Conservation (phyloP, 2,113 vertebrate genomes). For the Neogobius melanostomus region DNA sequence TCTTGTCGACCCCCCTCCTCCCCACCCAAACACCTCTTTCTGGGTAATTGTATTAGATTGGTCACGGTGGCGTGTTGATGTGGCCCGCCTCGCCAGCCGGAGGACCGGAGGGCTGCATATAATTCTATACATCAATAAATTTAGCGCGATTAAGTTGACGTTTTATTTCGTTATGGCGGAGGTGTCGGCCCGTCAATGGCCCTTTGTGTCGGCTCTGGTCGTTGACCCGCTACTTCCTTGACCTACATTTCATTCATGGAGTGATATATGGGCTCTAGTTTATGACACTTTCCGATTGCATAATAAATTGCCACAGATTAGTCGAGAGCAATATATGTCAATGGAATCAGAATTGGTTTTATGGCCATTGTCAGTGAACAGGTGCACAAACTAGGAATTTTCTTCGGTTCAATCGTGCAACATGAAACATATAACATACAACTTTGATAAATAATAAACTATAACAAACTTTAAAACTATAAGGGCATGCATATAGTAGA, state of each 20-base stretch:
- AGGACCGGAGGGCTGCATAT: constrained; percentile 38
- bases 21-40: constrained; percentile 51
- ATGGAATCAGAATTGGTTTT: too few relatives aligned
- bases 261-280: neutral
- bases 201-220: constrained; percentile 3
- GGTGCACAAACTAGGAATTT: too few relatives aligned
- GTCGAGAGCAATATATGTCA: too few relatives aligned
- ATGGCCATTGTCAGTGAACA: too few relatives aligned
- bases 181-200: constrained; percentile 27
- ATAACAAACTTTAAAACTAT: too few relatives aligned
- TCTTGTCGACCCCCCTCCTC: constrained; percentile 53
- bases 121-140: constrained; percentile 40
- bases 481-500: too few relatives aligned
- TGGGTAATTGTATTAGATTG: constrained; percentile 74
- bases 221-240: constrained; percentile 1
- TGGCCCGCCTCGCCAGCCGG: constrained; percentile 37
- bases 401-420: too few relatives aligned
- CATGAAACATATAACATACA: too few relatives aligned
- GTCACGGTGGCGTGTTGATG: constrained; percentile 55
- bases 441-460: too few relatives aligned
- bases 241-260: neutral
- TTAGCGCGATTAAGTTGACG: constrained; percentile 37
- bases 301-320: too few relatives aligned
- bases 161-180: constrained; percentile 37
- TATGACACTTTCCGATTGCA: too few relatives aligned